A percentile compares a stretch with the other conserved stretches of the same genome.
Conservation (phyloP, 2,888 invertebrate genomes). For the Barypeithes pellucidus region DNA sequence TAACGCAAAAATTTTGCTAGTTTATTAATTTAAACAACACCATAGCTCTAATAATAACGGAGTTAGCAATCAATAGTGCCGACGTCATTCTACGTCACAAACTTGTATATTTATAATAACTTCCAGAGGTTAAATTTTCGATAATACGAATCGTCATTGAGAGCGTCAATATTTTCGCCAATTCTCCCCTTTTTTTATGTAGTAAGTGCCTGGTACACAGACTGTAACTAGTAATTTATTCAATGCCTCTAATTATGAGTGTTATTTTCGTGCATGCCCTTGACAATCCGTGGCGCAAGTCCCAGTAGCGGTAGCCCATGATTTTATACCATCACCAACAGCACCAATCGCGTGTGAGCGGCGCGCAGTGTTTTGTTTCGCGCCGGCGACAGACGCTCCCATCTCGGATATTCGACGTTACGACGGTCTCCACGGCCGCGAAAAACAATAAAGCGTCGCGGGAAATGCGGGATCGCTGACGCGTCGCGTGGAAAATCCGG, state of each 20-base stretch:
- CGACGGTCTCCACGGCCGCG: slow-evolving; percentile 30
- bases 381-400: slow-evolving; percentile 32
- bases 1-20: no score
- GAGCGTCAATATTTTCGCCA: neutral
- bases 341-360: slow-evolving; percentile 40
- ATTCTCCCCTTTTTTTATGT: neutral
- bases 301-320: slow-evolving; percentile 50
- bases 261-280: slow-evolving; percentile 50
- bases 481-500: slow-evolving; percentile 36
- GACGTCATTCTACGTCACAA: no score
- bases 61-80: no score
- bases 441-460: slow-evolving; percentile 40
- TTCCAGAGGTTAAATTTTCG: neutral
- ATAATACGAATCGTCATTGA: neutral
- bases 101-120: no score
- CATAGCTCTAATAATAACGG: no score
- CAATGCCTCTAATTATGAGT: slow-evolving; percentile 45
- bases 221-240: slow-evolving; percentile 11
- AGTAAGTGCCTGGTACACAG: slow-evolving; percentile 12
- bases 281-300: slow-evolving; percentile 51
- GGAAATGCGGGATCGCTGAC: slow-evolving; percentile 17
- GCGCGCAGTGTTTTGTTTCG: slow-evolving; percentile 49
- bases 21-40: no score
- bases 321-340: slow-evolving; percentile 46
- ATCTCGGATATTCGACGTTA: slow-evolving; percentile 31